Evolutionary conservation across 2,797 vertebrate species (phyloP), one percentile per base, ranked within the genome.

Genomic region (Characodon lateralis): DNA sequence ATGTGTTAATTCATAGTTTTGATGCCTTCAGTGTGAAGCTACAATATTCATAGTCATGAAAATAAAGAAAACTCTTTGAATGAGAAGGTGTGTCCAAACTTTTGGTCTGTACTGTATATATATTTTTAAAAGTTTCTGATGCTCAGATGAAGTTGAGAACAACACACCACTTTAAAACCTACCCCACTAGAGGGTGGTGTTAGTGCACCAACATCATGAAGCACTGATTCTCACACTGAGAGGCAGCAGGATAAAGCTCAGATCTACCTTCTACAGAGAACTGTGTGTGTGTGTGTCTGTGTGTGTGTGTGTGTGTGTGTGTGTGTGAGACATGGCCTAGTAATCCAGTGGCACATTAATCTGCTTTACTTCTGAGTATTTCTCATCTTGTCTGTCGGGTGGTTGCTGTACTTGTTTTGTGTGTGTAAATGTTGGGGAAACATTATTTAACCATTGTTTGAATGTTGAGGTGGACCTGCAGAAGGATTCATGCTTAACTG

Each of bases 301-400:
- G 28, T 31, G 28, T 31, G 28, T 46, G 26, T 71, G 74, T 66
- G 56, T 53, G 55, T 77, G 81, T 73, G 74, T 81, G 78, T 72
- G 28, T 46, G 26, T 77, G 84, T 74, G 65, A 73, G 89, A 84
- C 83, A 88, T 92, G 91, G 76, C 85, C 90, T 86, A 89, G 80
- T 92, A 93, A 93, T 94, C 93, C 89, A 93, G 70, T 89, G 85
- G 78, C 85, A 85, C 83, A 90, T 89, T 93, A 93, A 94, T 93
- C 93, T 89, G 85, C 89, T 92, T 93, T 91, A 79, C 85, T 90
- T 88, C 78, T 85, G 79, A 84, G 69, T 66, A 78, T 83, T 85
- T 89, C 85, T 83, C 28, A 22, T 88, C 82, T 71, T 75, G 80
- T 83, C 77, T 76, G 73, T 71, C 63, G 28, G 58, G 6, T 41